Base-by-base conservation (phyloP, 2,797 vertebrate genomes). In the Pteropus rufus region DNA sequence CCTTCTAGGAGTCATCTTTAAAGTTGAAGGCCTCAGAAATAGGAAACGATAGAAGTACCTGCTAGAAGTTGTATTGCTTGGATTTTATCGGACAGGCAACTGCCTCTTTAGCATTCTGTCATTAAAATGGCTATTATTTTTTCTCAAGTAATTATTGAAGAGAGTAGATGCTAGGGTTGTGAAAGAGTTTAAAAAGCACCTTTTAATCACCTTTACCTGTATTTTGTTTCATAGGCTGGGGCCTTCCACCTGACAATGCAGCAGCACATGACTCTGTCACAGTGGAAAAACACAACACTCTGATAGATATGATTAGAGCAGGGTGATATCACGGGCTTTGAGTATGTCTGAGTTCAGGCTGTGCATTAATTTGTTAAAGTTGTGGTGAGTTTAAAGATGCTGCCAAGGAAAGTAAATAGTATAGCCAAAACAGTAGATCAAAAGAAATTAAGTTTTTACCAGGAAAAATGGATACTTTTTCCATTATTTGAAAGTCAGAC, bases 1-100 rank as follows among this genome's bases (percentile, higher is more conserved):
- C 46, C 62, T 96, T 90, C 34, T 81, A 89, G 56, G 93, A 77
- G n/a, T 62, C 24, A 60, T 96, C 11, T 89, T 41, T 65, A 96
- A 90, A 85, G 62, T 31, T 36, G 60, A 94, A 24, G 14, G 19
- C 54, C 26, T 93, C 56, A 72, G n/a, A 69, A 67, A 60, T 39
- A 54, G 36, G 29, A n/a, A 62, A 19, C 6, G 21, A 56, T 29
- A 60, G 86, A 60, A 29, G 7, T 18, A 44, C 26, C 46, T 86
- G 26, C 73, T 73, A 58, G 58, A 84, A 60, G 16, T 39, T 60
- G 8, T 64, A 56, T 84, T 34, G 46, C 34, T 39, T 75, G 8
- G 24, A 34, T 18, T 81, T 79, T 58, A 64, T 86, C 21, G 75
- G 41, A 31, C 34, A 56, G 29, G 67, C 41, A 94, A 7, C 67